A percentile compares a stretch with the other conserved stretches of the same genome.
These are phyloP conservation scores for Drosophila novamexicana DNA, from an alignment of 1,140 invertebrate species.

Conservation along the genomic window DNA sequence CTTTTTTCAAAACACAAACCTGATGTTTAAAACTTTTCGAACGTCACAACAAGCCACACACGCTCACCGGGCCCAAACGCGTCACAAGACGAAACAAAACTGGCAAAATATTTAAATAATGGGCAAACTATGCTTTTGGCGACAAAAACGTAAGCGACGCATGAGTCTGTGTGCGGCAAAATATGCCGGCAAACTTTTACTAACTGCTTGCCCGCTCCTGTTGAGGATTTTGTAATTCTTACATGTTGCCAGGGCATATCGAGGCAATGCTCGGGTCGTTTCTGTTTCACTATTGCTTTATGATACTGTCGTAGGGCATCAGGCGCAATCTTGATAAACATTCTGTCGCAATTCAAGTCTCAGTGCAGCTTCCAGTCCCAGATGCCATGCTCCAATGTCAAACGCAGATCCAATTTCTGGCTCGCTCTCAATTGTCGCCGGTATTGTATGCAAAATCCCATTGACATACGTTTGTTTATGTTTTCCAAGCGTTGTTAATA, in stretches of 20 bases:
- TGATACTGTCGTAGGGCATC: conserved; percentile 50
- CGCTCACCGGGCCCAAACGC: background rate
- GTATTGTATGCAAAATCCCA: conserved; percentile 18
- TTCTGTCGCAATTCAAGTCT: background rate
- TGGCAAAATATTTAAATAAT: conserved; percentile 51
- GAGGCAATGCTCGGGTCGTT: background rate
- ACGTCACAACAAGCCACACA: conserved; percentile 6
- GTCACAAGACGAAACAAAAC: conserved; percentile 23
- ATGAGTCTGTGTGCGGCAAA: conserved; percentile 18
- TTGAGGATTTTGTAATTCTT: conserved; percentile 35
- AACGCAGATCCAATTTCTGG: conserved; percentile 9
- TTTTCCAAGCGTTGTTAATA: conserved; percentile 72
- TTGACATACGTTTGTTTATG: conserved; percentile 79
- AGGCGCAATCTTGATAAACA: conserved; percentile 26
- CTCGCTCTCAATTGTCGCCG: conserved; percentile 31
- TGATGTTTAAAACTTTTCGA: conserved; percentile 25
- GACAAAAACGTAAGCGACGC: conserved; percentile 10
- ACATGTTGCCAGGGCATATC: background rate
- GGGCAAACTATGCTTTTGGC: conserved; percentile 41
- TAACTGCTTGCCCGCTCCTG: conserved; percentile 31
- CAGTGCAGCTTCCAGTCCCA: background rate
- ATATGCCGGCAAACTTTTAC: conserved; percentile 50
- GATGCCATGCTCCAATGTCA: conserved; percentile 1
- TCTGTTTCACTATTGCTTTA: conserved; percentile 63
- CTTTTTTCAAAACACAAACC: conserved; percentile 9